A percentile compares a stretch with the other conserved stretches of the same genome.
These are phyloP conservation scores for Isoperla grammatica DNA, from an alignment of 2,888 invertebrate species.

Conservation along the genomic window DNA sequence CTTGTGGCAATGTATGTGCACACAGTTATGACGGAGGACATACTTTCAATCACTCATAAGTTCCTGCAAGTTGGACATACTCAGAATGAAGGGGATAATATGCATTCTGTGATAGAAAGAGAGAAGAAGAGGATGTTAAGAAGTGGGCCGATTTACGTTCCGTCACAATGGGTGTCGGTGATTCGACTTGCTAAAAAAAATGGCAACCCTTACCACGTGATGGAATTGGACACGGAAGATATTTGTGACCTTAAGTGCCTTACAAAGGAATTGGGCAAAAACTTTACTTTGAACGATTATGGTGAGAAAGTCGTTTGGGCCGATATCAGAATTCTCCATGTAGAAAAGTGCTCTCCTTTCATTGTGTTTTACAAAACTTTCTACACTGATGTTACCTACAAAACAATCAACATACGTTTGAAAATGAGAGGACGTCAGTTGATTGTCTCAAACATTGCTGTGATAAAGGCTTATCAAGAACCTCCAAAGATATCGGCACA, in stretches of 20 bases:
- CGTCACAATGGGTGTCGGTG: background rate
- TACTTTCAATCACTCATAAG: slow-evolving; percentile 9
- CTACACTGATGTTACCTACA: background rate
- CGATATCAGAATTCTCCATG: background rate
- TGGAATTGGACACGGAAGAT: slow-evolving; percentile 6
- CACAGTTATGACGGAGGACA: background rate
- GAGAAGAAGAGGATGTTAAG: slow-evolving; percentile 1
- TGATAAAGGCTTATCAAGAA: background rate
- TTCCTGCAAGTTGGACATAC: slow-evolving; percentile 14
- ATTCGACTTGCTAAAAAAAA: slow-evolving; percentile 1
- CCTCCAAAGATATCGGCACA: background rate
- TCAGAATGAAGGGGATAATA: slow-evolving; percentile 11
- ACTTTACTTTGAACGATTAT: background rate
- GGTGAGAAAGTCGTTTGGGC: background rate
- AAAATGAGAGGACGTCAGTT: background rate
- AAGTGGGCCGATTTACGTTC: slow-evolving; percentile 12
- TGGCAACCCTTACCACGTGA: background rate
- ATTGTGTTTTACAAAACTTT: background rate
- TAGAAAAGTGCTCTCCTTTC: background rate
- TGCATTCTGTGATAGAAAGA: slow-evolving; percentile 1
- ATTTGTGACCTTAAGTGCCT: background rate
- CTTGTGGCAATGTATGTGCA: slow-evolving; percentile 9
- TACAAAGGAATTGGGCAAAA: background rate
- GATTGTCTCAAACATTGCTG: background rate
- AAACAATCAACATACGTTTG: background rate